A percentile compares a stretch with the other conserved stretches of the same genome.
Conservation (phyloP, 2,888 invertebrate genomes). For the Eupithecia inturbata region DNA sequence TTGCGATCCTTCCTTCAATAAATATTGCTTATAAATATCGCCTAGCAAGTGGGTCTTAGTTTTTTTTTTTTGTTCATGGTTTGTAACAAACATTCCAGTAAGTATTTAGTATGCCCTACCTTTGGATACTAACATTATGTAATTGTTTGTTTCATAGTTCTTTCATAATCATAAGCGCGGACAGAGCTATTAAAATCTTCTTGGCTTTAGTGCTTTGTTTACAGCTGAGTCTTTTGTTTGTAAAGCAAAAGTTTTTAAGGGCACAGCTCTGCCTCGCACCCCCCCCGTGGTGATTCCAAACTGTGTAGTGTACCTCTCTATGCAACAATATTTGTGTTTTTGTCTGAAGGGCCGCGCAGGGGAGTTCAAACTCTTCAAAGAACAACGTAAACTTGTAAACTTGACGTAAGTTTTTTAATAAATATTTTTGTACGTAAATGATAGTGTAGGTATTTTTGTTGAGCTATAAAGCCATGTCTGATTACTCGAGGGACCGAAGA, state of each 20-base stretch:
- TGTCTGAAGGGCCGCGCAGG: background rate
- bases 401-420: background rate
- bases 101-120: no score
- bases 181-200: background rate
- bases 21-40: no score
- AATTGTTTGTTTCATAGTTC: background rate
- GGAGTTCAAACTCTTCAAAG: background rate
- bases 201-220: background rate
- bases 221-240: background rate
- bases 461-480: background rate
- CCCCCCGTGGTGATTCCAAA: background rate
- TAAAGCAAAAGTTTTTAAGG: background rate
- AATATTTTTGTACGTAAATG: background rate
- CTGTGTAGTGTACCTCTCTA: slow-evolving; percentile 8
- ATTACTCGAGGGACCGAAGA: slow-evolving; percentile 3
- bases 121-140: no score
- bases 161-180: background rate
- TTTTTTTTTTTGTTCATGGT: no score
- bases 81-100: no score
- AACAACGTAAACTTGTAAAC: background rate
- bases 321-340: slow-evolving; percentile 2
- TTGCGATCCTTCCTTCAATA: no score
- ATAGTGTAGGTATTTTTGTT: background rate
- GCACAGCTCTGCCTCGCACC: background rate
- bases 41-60: no score